Conservation (phyloP, 2,888 invertebrate genomes). For the Eupithecia exiguata region DNA sequence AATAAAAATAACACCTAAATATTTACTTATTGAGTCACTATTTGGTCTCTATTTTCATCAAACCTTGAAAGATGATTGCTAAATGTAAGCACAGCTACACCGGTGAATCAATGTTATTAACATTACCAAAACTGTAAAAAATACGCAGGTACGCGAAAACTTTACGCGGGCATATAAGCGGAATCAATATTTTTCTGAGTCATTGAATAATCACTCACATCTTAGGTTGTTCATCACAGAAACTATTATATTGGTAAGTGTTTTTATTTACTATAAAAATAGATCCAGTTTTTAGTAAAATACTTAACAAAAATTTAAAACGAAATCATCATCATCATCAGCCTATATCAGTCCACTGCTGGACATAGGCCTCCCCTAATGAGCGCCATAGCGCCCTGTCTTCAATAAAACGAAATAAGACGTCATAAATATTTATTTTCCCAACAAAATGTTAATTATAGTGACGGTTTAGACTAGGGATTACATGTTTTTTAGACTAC, state of each 20-base stretch:
- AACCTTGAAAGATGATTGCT: neutral
- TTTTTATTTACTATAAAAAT: neutral
- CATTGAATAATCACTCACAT: neutral
- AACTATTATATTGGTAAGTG: neutral
- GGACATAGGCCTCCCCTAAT: too few species aligned
- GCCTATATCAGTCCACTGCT: too few species aligned
- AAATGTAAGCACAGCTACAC: neutral
- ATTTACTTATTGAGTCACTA: too few species aligned
- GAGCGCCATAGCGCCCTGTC: too few species aligned
- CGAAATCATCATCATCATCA: too few species aligned
- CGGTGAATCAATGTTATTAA: neutral
- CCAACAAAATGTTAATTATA: neutral
- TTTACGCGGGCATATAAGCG: neutral
- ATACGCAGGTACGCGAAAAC: neutral
- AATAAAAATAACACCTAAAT: too few species aligned
- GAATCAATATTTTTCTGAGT: neutral
- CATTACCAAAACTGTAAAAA: neutral
- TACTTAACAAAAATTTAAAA: neutral
- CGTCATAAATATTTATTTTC: neutral
- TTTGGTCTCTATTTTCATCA: neutral
- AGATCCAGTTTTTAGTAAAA: neutral
- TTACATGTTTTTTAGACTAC: too few species aligned
- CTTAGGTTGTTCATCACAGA: neutral
- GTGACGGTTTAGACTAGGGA: neutral
- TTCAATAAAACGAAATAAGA: neutral